Evolutionary conservation across 2,113 vertebrate species (phyloP), one percentile per base, ranked within the genome.

Genomic region (Cyanoramphus novaezelandiae): DNA sequence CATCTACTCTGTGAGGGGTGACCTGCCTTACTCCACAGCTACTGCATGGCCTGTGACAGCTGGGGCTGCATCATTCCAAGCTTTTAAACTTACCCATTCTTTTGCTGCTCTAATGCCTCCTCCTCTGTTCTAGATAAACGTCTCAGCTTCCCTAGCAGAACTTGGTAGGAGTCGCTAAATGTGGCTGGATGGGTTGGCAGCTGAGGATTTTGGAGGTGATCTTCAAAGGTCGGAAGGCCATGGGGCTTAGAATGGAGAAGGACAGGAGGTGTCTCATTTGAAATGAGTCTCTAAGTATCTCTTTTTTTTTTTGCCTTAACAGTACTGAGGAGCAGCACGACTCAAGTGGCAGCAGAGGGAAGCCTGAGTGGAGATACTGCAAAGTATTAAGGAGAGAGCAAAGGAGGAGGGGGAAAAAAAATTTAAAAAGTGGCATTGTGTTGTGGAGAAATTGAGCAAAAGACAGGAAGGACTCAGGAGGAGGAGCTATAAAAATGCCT

Each of bases 1-100:
- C 0, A 0, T 17, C 37, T 46, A 10, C 3, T 1, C 8, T 11
- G 29, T 35, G 13, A 33, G 18, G 37, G 11, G 21, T 20, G 29
- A 47, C 31, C 15, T 53, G 43, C 44, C 41, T 39, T 86, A 5
- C 25, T 69, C 35, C 23, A 5, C 53, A 47, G 62, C 37, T 47
- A 6, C 41, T 4, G 4, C 57, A 24, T 59, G 57, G 21, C 33
- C 57, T 23, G 7, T 59, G 57, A 59, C 33, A 24, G 57, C 33
- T 16, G 33, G 27, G 17, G 33, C 33, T 43, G 23, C 21, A 21
- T 41, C 4, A 2, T 53, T 91, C 13, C 25, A 3, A 25, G 39
- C 5, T 70, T 85, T 79, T 62, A 52, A 60, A 63, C 4, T 68
- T 35, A 17, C 17, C 27, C 10, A 27, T 57, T 35, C 19, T 67